Percentiles rank a stretch among this genome's conserved stretches.
Conservation (phyloP, 1,140 invertebrate species). For the Cheumatopsyche charites region DNA sequence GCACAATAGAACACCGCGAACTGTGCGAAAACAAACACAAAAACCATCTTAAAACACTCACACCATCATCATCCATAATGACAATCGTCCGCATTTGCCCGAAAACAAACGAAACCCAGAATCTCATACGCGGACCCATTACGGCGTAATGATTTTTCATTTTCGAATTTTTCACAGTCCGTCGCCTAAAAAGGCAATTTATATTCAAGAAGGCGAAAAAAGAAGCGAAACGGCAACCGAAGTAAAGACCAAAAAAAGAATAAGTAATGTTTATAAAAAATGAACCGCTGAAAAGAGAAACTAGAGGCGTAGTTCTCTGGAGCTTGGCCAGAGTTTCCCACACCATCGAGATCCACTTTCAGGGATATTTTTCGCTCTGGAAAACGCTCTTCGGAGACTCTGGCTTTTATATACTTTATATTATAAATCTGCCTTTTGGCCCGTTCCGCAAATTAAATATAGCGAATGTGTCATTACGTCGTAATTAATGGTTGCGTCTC, state of each 20-base stretch:
- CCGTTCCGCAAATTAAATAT: constrained; percentile 8
- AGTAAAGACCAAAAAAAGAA: not conserved
- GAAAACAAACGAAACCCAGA: no score
- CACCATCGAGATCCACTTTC: constrained; percentile 19
- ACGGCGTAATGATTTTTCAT: no score
- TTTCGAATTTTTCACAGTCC: no score
- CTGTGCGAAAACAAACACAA: no score
- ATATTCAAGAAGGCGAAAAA: constrained; percentile 5
- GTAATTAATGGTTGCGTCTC: not conserved
- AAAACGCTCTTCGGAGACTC: not conserved
- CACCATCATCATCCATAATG: no score
- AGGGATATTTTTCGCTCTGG: constrained; percentile 12
- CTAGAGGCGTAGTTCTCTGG: not conserved
- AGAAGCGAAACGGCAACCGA: not conserved
- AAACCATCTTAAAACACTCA: no score
- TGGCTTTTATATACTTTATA: no score
- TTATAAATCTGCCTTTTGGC: constrained; percentile 8
- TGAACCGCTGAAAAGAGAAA: not conserved
- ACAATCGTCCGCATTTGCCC: no score
- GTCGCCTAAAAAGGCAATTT: constrained; percentile 12
- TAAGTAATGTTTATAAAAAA: no score
- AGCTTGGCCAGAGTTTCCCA: not conserved
- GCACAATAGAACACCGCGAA: no score
- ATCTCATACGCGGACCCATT: no score
- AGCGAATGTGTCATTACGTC: constrained; percentile 12